These are phyloP conservation scores for Leptopilina myrica DNA, from an alignment of 2,888 invertebrate genomes.

Conservation along the genomic window DNA sequence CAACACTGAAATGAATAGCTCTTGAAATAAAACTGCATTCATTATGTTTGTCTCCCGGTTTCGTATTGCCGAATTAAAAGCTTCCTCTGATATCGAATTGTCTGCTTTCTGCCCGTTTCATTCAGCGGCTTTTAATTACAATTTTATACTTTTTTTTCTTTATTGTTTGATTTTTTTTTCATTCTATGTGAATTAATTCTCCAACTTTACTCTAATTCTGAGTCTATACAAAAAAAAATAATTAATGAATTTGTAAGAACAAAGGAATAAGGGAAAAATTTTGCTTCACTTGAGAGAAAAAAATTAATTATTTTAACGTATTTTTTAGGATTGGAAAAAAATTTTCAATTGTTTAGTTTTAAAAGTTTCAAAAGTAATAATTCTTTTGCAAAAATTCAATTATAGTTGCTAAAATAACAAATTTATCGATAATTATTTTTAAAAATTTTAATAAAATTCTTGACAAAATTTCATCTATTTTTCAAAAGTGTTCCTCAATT, in stretches of 20 bases:
- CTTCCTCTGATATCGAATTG: slow-evolving; percentile 23
- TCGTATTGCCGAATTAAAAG: slow-evolving; percentile 29
- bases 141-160: background rate
- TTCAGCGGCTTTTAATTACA: slow-evolving; percentile 17
- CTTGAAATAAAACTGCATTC: slow-evolving; percentile 65
- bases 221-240: background rate
- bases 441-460: too few relatives aligned
- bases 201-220: background rate
- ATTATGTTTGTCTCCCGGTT: slow-evolving; percentile 56
- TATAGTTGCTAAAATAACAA: too few relatives aligned
- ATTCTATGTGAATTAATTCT: background rate
- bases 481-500: too few relatives aligned
- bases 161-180: background rate
- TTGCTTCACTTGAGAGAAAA: too few relatives aligned
- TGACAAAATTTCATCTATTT: too few relatives aligned
- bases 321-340: too few relatives aligned
- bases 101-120: slow-evolving; percentile 26
- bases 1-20: slow-evolving; percentile 45
- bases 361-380: too few relatives aligned
- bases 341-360: too few relatives aligned
- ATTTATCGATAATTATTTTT: too few relatives aligned
- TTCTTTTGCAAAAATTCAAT: too few relatives aligned
- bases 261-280: too few relatives aligned
- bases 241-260: background rate
- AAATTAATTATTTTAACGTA: too few relatives aligned